These are phyloP conservation scores for Meda fulgida DNA, from an alignment of 2,797 vertebrate genomes.

Conservation along the genomic window DNA sequence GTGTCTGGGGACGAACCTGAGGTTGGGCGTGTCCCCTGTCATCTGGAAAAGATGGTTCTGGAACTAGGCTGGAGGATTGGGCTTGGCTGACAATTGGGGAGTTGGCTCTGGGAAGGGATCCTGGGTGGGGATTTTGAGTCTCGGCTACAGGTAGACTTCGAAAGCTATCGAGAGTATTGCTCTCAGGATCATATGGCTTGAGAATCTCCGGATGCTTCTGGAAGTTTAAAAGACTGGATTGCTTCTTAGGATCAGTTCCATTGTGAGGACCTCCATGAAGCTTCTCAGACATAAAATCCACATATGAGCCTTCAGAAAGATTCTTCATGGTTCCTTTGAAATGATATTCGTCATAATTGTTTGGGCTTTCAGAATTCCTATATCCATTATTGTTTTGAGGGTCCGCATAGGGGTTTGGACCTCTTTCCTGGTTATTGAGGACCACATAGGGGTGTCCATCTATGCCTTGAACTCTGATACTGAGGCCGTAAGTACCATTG, in stretches of 20 bases:
- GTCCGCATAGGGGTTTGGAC: conserved; percentile 65
- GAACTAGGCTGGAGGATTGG: conserved; percentile 64
- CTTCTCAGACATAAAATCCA: conserved; percentile 75
- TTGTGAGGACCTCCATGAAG: conserved; percentile 73
- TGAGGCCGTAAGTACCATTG: conserved; percentile 91
- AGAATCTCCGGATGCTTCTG: conserved; percentile 92
- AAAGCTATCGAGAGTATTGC: conserved; percentile 75
- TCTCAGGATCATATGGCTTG: conserved; percentile 90
- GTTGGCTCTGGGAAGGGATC: conserved; percentile 70
- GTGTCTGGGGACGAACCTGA: conserved; percentile 54
- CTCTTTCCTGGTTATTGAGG: conserved; percentile 91
- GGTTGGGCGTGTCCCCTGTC: conserved; percentile 66
- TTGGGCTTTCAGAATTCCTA: conserved; percentile 70
- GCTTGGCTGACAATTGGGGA: conserved; percentile 45
- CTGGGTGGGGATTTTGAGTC: conserved; percentile 68
- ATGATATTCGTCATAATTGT: conserved; percentile 76
- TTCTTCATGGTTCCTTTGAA: conserved; percentile 69
- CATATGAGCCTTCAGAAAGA: conserved; percentile 78
- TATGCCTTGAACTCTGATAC: conserved; percentile 97
- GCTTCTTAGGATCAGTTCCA: conserved; percentile 68
- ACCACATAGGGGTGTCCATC: conserved; percentile 97
- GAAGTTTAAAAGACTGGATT: conserved; percentile 85
- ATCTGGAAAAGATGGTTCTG: conserved; percentile 50
- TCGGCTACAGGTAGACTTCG: conserved; percentile 64
- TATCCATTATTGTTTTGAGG: conserved; percentile 73